phyloP scores from a whole-genome alignment of 1,140 invertebrate genomes.

The Thrips palmi region DNA sequence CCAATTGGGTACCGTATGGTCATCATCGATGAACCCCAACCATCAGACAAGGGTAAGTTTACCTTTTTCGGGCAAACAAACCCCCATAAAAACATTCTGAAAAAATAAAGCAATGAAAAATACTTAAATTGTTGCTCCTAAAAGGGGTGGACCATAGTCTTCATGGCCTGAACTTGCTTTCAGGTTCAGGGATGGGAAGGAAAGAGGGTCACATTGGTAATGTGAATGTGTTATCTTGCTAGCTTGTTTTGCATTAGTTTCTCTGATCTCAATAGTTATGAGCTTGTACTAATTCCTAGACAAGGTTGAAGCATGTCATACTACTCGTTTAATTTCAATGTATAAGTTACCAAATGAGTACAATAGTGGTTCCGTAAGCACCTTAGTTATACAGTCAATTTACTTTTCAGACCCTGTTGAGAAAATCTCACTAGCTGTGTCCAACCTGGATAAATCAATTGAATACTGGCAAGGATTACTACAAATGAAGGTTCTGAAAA shows the following conservation, averaged over 20 bases:
- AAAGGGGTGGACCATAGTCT: no score
- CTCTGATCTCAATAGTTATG: not conserved
- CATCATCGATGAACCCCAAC: conserved; percentile 50
- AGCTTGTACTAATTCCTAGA: no score
- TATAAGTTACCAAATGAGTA: conserved; percentile 10
- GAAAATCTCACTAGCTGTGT: conserved; percentile 62
- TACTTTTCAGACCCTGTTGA: conserved; percentile 54
- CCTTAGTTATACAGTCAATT: conserved; percentile 9
- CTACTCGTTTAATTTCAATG: conserved; percentile 7
- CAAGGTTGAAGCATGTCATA: no score
- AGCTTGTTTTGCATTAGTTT: no score
- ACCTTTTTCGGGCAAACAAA: not conserved
- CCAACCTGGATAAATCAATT: conserved; percentile 53
- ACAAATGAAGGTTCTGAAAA: conserved; percentile 47
- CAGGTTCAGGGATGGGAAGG: no score
- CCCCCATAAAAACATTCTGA: not conserved
- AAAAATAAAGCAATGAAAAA: not conserved
- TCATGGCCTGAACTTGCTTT: no score
- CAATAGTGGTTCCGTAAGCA: conserved; percentile 7
- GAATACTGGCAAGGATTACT: conserved; percentile 70
- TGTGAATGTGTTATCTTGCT: no score
- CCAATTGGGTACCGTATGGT: conserved; percentile 85
- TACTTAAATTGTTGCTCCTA: not conserved
- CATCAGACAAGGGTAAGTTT: conserved; percentile 35
- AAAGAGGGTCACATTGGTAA: no score